Percentiles rank a stretch among this genome's conserved stretches.
These are phyloP conservation scores for Acronicta alni DNA, from an alignment of 2,888 invertebrate genomes.

Conservation along the genomic window DNA sequence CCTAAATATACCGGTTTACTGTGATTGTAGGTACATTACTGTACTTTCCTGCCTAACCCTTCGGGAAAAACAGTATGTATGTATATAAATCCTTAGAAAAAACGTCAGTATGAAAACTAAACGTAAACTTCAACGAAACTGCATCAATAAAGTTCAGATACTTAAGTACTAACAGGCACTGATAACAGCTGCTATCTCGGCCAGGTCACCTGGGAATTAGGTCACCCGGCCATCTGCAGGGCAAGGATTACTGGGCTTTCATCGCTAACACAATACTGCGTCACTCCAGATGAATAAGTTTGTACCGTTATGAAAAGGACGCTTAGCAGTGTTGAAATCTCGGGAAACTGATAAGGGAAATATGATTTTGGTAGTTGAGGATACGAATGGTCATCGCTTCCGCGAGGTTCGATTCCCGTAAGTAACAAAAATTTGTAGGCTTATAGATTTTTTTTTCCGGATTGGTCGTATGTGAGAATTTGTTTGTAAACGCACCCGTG, in stretches of 20 bases:
- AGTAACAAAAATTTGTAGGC: no score
- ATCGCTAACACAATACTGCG: conserved; percentile 29
- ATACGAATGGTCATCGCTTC: no score
- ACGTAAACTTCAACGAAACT: conserved; percentile 1
- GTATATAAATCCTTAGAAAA: no score
- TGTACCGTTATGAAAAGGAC: conserved; percentile 23
- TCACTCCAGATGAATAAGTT: conserved; percentile 28
- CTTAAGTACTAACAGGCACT: conserved; percentile 7
- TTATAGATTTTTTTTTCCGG: no score
- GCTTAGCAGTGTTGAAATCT: background rate
- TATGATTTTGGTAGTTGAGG: background rate
- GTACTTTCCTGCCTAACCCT: no score
- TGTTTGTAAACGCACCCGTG: no score
- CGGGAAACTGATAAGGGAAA: background rate
- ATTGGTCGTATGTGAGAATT: no score
- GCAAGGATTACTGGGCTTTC: conserved; percentile 25
- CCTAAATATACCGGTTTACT: no score
- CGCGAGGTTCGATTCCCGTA: no score
- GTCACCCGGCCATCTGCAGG: conserved; percentile 43
- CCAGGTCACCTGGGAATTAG: conserved; percentile 44
- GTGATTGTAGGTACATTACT: no score
- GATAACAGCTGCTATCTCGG: conserved; percentile 43
- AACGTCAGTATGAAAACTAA: background rate
- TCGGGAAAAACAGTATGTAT: no score
- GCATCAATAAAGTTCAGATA: background rate